Evolutionary conservation across 1,140 invertebrate genomes (phyloP).

Genomic region (Elymnias hypermnestra): DNA sequence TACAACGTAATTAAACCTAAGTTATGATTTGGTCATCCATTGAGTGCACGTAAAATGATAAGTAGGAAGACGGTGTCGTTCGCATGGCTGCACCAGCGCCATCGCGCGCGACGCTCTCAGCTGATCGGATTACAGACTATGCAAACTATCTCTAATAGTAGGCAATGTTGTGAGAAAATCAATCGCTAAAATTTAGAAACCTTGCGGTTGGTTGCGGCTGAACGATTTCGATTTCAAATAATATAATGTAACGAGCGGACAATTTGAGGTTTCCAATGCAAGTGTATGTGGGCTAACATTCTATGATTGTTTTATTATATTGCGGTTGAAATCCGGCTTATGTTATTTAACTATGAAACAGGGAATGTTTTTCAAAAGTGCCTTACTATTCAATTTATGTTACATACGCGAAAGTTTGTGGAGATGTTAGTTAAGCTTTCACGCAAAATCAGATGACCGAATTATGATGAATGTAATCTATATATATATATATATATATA

Average conservation of each 20-base stretch:
- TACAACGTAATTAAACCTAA: too few relatives aligned
- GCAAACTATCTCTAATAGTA: slow-evolving; percentile 44
- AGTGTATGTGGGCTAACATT: background rate
- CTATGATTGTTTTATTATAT: background rate
- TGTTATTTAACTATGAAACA: too few relatives aligned
- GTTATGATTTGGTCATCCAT: slow-evolving; percentile 42
- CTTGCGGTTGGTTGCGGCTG: slow-evolving; percentile 25
- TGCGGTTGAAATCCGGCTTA: background rate
- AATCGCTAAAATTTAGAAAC: slow-evolving; percentile 30
- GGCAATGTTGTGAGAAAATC: slow-evolving; percentile 51
- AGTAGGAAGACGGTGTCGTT: slow-evolving; percentile 57
- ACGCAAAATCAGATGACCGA: too few relatives aligned
- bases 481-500: too few relatives aligned
- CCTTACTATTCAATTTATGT: too few relatives aligned
- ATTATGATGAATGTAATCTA: too few relatives aligned
- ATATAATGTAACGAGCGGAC: slow-evolving; percentile 4
- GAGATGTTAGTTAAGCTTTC: too few relatives aligned
- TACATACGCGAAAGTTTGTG: too few relatives aligned
- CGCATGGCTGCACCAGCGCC: slow-evolving; percentile 48
- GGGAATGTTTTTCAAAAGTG: too few relatives aligned
- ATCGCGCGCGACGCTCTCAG: slow-evolving; percentile 45
- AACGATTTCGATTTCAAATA: slow-evolving; percentile 23
- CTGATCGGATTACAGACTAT: slow-evolving; percentile 47
- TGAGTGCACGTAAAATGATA: slow-evolving; percentile 51
- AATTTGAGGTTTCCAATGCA: slow-evolving; percentile 1